phyloP scores from a whole-genome alignment of 1,140 invertebrate species.

The Oedothorax gibbosus region DNA sequence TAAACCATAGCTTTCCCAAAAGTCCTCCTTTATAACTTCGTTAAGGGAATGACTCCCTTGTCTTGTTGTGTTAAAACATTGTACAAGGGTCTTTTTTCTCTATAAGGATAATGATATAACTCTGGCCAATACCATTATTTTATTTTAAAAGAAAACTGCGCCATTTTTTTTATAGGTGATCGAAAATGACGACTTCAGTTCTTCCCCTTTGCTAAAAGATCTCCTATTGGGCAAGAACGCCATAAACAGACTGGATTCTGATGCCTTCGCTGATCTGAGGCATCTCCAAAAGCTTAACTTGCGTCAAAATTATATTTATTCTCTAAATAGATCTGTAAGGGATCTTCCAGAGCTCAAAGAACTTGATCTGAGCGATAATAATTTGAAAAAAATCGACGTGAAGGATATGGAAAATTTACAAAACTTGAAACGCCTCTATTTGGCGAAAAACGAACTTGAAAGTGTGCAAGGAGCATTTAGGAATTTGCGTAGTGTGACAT shows the following conservation, averaged over 20 bases:
- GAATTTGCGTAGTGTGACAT: background rate
- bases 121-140: background rate
- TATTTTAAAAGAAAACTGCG: background rate
- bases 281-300: slow-evolving; percentile 10
- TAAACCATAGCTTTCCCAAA: too few species aligned
- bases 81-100: background rate
- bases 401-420: background rate
- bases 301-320: background rate
- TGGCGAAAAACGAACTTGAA: background rate
- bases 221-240: background rate
- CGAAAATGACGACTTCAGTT: background rate
- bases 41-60: too few species aligned
- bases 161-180: background rate
- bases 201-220: background rate
- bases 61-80: background rate
- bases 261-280: background rate
- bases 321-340: background rate
- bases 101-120: background rate
- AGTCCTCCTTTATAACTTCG: too few species aligned
- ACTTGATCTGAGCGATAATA: background rate
- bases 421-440: background rate
- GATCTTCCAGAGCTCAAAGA: background rate
- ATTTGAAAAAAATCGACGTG: background rate
- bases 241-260: background rate
- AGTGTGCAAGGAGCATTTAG: slow-evolving; percentile 21